phyloP scores from a whole-genome alignment of 2,888 invertebrate genomes.

The Drosophila tanythrix region DNA sequence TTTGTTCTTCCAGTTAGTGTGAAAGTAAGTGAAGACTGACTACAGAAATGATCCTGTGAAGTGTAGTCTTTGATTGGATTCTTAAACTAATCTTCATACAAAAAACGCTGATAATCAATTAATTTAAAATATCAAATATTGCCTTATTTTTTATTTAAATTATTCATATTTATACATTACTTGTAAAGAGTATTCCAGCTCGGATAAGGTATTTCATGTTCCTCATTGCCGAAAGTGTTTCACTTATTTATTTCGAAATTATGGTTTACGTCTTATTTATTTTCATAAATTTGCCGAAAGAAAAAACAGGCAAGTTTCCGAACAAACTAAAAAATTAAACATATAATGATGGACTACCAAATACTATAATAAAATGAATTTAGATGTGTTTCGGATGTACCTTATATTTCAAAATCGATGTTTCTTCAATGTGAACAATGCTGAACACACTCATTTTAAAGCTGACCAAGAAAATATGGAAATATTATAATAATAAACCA shows the following conservation, averaged over 20 bases:
- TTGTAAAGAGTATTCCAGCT: not conserved
- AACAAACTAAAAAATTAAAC: not conserved
- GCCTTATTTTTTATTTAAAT: not conserved
- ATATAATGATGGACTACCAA: not conserved
- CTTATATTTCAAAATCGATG: not conserved
- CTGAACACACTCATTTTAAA: not conserved
- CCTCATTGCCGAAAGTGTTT: not conserved
- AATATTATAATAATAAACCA: not conserved
- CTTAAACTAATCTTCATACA: not conserved
- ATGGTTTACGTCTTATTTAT: conserved; percentile 1
- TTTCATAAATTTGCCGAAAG: conserved; percentile 2
- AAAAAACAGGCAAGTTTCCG: not conserved
- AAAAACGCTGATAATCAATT: not conserved
- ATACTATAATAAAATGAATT: not conserved
- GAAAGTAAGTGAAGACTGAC: no score
- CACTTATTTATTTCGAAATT: not conserved
- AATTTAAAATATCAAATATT: not conserved
- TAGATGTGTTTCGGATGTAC: not conserved
- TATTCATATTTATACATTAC: not conserved
- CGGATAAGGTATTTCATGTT: not conserved
- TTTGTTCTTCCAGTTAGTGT: no score
- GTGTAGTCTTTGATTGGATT: not conserved
- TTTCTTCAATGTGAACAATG: not conserved
- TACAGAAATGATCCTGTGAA: no score
- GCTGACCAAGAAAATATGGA: not conserved